Conservation (phyloP, 23 tunicate genomes). For the Diplosoma virens region DNA sequence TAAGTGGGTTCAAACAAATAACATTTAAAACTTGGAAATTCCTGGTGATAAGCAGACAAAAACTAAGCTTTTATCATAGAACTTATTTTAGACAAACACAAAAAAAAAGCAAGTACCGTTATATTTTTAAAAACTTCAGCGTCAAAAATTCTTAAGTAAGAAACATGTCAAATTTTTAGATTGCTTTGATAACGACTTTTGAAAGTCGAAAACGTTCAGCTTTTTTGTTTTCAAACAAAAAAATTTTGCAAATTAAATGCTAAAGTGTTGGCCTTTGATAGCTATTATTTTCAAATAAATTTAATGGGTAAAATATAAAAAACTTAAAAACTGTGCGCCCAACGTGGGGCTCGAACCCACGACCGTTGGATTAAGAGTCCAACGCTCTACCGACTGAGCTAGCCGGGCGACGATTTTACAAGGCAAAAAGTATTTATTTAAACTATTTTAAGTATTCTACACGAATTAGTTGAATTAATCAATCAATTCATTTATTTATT, state of each 20-base stretch:
- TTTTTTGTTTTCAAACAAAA: too few species aligned
- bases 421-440: background rate
- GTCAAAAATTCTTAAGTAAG: too few species aligned
- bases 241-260: background rate
- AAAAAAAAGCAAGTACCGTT: too few species aligned
- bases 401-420: conserved; percentile 66
- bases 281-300: background rate
- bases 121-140: too few species aligned
- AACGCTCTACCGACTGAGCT: conserved; percentile 96
- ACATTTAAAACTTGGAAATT: too few species aligned
- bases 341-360: conserved; percentile 97
- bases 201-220: too few species aligned
- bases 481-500: background rate
- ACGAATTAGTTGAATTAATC: background rate
- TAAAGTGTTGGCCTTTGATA: background rate
- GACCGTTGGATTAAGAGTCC: conserved; percentile 96
- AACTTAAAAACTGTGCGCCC: conserved; percentile 39
- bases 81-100: too few species aligned
- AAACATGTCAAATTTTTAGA: background rate
- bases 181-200: too few species aligned
- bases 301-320: background rate
- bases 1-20: too few species aligned
- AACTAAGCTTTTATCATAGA: too few species aligned
- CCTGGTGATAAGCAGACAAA: too few species aligned
- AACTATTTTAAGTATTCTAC: background rate